Evolutionary conservation across 2,113 vertebrate species (phyloP), one percentile per base, ranked within the genome.

Genomic region (Syngnathus floridae): DNA sequence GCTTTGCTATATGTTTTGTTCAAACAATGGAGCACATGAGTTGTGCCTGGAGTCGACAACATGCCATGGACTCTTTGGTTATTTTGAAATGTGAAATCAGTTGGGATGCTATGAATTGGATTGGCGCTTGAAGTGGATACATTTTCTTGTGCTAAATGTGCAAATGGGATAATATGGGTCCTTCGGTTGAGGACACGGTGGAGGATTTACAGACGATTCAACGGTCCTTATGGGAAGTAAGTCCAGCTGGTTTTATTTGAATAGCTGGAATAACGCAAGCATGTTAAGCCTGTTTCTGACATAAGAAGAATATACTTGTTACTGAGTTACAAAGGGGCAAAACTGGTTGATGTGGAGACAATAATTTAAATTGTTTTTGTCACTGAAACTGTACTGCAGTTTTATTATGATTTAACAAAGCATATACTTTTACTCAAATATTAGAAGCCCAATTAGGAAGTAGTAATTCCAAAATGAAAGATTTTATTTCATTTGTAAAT

Each of bases 201-300:
- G 83, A 89, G 73, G 87, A 88, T 76, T 72, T 92, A 72, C 72
- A 79, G 78, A 87, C 69, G 71, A 74, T 93, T 70, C 84, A 78
- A 21, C 66, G 60, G 43, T 91, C 88, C 26, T 88, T 93, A 78
- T 82, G 85, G 82, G 75, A 91, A 85, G 86, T 91, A 90, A 91
- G 85, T 92, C 71, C 49, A 72, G 63, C 62, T 68, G 45, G 58
- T 58, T 79, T 2, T 70, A 48, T 55, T 76, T 76, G 65, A 5
- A 19, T 65, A 55, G 48, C 48, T 73, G 13, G 38, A 65, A 41
- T 43, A 59, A 73, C 71, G 49, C 43, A 60, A 63, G 54, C 31
- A 51, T 61, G 14, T 21, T 71, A 60, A 49, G 21, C 65, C 31
- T 72, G 73, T 65, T 65, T n/a, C 35, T 70, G 60, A 74, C 36